These are phyloP conservation scores for Aegithalos caudatus DNA, from an alignment of 2,113 vertebrate species.

Conservation along the genomic window DNA sequence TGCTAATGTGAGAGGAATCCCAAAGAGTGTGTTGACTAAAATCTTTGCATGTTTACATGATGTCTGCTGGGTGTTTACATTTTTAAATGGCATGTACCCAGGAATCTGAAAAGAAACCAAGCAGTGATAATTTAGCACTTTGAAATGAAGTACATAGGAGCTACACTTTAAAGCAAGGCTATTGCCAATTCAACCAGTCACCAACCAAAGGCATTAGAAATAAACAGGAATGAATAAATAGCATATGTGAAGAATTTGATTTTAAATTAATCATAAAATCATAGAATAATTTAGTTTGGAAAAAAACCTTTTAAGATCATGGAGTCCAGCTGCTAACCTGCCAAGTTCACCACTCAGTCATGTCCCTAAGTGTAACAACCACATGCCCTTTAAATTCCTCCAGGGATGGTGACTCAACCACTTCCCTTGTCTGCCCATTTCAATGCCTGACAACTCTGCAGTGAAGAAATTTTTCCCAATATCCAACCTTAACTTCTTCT, in stretches of 20 bases:
- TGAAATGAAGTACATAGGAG: neutral
- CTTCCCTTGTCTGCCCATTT: neutral
- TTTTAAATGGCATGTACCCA: slow-evolving; percentile 16
- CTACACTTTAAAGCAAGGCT: neutral
- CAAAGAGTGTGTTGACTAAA: neutral
- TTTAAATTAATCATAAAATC: neutral
- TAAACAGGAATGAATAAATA: neutral
- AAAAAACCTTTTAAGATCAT: neutral
- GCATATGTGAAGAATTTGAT: neutral
- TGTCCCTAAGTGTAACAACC: neutral
- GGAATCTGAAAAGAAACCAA: slow-evolving; percentile 6
- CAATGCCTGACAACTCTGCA: too few species aligned
- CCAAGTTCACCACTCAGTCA: neutral
- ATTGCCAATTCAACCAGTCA: neutral
- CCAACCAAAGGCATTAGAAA: neutral
- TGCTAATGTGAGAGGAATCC: neutral
- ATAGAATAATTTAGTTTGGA: neutral
- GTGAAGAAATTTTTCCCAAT: neutral
- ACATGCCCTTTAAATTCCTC: neutral
- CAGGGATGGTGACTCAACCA: neutral
- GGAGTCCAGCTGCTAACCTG: neutral
- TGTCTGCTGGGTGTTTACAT: neutral
- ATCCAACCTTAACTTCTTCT: neutral
- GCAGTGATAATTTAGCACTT: neutral
- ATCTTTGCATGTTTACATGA: neutral